Evolutionary conservation across 2,888 invertebrate genomes (phyloP), one percentile per base, ranked within the genome.

Genomic region (Coronaproctus castanopsis): DNA sequence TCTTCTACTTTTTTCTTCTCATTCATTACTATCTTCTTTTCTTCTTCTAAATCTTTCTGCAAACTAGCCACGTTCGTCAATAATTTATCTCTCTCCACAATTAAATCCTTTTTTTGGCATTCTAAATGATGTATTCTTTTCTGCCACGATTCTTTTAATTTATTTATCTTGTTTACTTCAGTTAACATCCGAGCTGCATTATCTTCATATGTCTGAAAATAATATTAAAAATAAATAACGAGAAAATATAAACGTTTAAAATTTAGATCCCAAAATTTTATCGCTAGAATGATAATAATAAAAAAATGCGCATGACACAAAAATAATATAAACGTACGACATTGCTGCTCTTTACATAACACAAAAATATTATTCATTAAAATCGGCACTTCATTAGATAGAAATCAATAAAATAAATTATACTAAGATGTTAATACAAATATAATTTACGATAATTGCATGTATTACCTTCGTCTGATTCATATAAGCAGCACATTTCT

Each of bases 401-500:
- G n/a, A n/a, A n/a, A n/a, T n/a, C n/a, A n/a, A n/a, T n/a, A n/a
- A n/a, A n/a, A n/a, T n/a, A n/a, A n/a, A n/a, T n/a, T n/a, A n/a
- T n/a, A n/a, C n/a, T n/a, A n/a, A n/a, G n/a, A n/a, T n/a, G n/a
- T n/a, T n/a, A n/a, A n/a, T n/a, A n/a, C n/a, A n/a, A n/a, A n/a
- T n/a, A n/a, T n/a, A n/a, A n/a, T n/a, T n/a, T n/a, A n/a, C n/a
- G n/a, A n/a, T n/a, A n/a, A n/a, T n/a, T n/a, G n/a, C n/a, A n/a
- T n/a, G n/a, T n/a, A n/a, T n/a, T 52, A 59, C 59, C 22, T 59
- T 59, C 1, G 52, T 54, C 48, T 59, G 59, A 59, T 56, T 59
- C 19, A 51, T 52, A 2, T 55, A 51, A n/a, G 22, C 24, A 24
- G 56, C 21, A 24, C 54, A 59, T n/a, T 59, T 59, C 20, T 59